Percentiles rank a stretch among this genome's conserved stretches.
Conservation (phyloP, 2,797 vertebrate genomes). For the Cynopterus sphinx region DNA sequence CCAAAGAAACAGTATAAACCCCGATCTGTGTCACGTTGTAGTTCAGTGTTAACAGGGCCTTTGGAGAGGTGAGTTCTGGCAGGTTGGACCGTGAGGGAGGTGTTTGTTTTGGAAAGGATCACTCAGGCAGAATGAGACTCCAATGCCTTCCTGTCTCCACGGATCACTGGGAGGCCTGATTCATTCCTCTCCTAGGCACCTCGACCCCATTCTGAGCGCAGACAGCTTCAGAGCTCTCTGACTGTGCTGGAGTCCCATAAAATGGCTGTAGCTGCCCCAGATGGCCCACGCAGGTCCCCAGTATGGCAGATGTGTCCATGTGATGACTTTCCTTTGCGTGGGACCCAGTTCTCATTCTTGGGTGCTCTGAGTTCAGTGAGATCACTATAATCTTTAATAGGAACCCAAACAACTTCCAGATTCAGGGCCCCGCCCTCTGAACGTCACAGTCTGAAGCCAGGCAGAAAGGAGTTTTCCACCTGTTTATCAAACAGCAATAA, state of each 20-base stretch:
- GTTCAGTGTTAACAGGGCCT: neutral
- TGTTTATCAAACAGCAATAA: neutral
- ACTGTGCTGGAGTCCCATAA: neutral
- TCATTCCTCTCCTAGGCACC: neutral
- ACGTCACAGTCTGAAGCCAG: neutral
- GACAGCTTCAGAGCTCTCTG: neutral
- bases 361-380: neutral
- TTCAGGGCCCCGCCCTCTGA: neutral
- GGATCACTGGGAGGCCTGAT: neutral
- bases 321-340: neutral
- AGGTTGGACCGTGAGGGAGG: neutral
- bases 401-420: neutral
- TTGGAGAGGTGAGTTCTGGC: neutral
- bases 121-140: neutral
- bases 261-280: neutral
- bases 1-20: neutral
- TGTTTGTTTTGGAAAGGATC: neutral
- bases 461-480: neutral
- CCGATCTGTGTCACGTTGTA: neutral
- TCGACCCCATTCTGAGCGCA: neutral
- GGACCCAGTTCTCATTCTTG: neutral
- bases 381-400: neutral
- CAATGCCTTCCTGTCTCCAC: neutral
- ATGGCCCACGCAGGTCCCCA: neutral
- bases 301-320: neutral